Percentiles rank a stretch among this genome's conserved stretches.
phyloP scores from a whole-genome alignment of 2,888 invertebrate genomes.

The Latrodectus elegans region DNA sequence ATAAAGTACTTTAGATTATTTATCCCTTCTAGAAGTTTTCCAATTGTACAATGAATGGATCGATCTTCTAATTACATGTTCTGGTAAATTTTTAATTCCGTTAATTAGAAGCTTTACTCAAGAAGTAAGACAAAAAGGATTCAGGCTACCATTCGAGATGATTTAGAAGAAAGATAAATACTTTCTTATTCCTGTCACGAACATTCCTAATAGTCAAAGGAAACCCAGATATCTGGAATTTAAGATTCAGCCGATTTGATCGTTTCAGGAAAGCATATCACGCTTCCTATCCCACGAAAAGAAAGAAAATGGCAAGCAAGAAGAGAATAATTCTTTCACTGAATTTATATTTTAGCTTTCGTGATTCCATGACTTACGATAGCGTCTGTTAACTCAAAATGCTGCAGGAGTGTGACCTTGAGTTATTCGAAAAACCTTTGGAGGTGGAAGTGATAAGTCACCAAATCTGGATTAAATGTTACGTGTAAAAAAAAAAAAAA shows the following conservation, averaged over 20 bases:
- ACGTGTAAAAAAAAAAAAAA: too few relatives aligned
- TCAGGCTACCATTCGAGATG: not conserved
- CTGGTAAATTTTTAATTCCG: too few relatives aligned
- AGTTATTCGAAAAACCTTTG: not conserved
- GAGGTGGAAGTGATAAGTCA: too few relatives aligned
- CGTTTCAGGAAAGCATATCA: conserved; percentile 6
- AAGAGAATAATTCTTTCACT: not conserved
- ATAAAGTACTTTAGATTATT: too few relatives aligned
- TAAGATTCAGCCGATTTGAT: conserved; percentile 16
- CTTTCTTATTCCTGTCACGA: conserved; percentile 21
- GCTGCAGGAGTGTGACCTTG: not conserved
- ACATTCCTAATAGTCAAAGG: conserved; percentile 15
- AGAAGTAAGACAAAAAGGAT: not conserved
- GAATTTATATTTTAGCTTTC: not conserved
- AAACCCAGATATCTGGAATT: conserved; percentile 33
- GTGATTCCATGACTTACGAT: not conserved
- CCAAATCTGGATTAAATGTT: too few relatives aligned
- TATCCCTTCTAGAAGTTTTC: too few relatives aligned
- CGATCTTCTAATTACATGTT: too few relatives aligned
- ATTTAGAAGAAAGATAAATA: not conserved
- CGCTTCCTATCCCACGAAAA: not conserved
- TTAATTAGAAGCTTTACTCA: not conserved
- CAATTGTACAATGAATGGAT: too few relatives aligned
- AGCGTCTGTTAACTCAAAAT: not conserved
- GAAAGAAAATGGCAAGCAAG: not conserved